Evolutionary conservation across 2,888 invertebrate species (phyloP), one percentile per base, ranked within the genome.

Genomic region (Patella ulyssiponensis): DNA sequence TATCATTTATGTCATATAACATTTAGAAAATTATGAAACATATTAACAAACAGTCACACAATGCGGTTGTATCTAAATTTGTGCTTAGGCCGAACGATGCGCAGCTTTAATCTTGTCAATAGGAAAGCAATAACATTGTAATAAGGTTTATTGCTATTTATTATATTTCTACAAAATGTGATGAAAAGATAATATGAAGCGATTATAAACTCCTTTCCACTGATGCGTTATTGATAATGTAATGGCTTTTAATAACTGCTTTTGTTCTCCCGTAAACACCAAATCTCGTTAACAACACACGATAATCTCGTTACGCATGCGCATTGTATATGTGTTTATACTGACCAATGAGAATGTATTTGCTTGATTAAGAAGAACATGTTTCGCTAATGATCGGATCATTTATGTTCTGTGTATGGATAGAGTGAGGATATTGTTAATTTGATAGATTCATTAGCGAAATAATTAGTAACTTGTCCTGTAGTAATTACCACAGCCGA

Each of bases 231-330:
- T 64, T 64, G 20, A 64, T 64, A 64, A 14, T 15, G 14, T 64
- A 64, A 64, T 64, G 64, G 23, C 14, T 64, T 64, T 64, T 64
- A n/a, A 64, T 64, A 64, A 64, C 23, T 64, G 11, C 20, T 23
- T 44, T 64, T 64, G 64, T 64, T 64, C 64, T 15, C 64, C 20
- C 64, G 64, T 64, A 64, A 64, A 64, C 23, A 64, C 64, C 64
- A 64, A 64, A 64, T 64, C 64, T 64, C 64, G 64, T 64, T 64
- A 64, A 64, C 64, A 64, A 23, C 64, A 64, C 23, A 64, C 64
- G 64, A 23, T 64, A 64, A 64, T 64, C 64, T 64, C 64, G 64
- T 64, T 64, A 64, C 64, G 64, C 64, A 64, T 64, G 64, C 64
- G 64, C 14, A 11, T 23, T 64, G 23, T 14, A 20, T 64, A 64